Percentiles rank a stretch among this genome's conserved stretches.
Evolutionary conservation across 2,888 invertebrate species (phyloP).

Genomic region (Oscheius sp.): DNA sequence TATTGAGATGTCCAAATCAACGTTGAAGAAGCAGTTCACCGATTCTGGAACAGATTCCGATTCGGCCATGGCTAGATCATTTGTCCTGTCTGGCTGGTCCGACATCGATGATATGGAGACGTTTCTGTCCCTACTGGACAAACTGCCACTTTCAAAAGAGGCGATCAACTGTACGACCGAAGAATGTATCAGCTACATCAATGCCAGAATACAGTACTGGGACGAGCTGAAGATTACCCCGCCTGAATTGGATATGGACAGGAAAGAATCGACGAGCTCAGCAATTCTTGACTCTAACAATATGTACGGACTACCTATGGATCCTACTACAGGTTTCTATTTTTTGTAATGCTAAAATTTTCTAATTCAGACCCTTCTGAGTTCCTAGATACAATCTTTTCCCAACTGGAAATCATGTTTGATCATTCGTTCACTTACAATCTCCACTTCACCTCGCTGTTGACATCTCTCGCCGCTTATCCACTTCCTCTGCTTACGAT

Average conservation of each 20-base stretch:
- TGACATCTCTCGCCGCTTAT: constrained; percentile 87
- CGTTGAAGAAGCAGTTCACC: background rate
- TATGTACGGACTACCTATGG: constrained; percentile 33
- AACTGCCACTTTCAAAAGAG: constrained; percentile 19
- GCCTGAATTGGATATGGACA: constrained; percentile 14
- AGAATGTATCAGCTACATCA: constrained; percentile 41
- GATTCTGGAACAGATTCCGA: constrained; percentile 41
- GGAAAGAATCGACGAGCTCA: background rate
- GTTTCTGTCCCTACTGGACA: constrained; percentile 40
- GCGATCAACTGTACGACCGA: constrained; percentile 21
- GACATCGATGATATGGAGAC: constrained; percentile 48
- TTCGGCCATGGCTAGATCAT: constrained; percentile 46
- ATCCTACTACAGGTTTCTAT: constrained; percentile 24
- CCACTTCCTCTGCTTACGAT: constrained; percentile 89
- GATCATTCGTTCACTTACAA: constrained; percentile 51
- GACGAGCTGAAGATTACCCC: constrained; percentile 28
- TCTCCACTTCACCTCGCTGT: constrained; percentile 78
- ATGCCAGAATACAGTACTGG: constrained; percentile 39
- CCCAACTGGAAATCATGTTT: constrained; percentile 46
- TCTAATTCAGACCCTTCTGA: constrained; percentile 40
- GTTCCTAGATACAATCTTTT: constrained; percentile 44
- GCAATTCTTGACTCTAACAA: constrained; percentile 10
- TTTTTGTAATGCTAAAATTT: background rate
- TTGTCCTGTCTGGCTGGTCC: constrained; percentile 54
- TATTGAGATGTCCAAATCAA: constrained; percentile 5